Conservation (phyloP, 2,797 vertebrate genomes). For the Rhincodon typus region DNA sequence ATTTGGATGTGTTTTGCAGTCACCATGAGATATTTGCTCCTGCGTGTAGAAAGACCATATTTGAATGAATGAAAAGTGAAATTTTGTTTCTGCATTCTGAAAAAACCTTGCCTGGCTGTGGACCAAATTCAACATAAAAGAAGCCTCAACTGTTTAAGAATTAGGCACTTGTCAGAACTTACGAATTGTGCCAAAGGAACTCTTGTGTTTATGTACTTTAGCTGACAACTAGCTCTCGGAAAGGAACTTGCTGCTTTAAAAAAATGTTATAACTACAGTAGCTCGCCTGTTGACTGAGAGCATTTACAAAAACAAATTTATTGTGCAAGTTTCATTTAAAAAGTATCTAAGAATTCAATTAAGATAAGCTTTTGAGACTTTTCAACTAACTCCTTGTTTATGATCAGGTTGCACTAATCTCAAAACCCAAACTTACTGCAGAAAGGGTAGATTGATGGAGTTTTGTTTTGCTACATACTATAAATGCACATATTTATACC, state of each 20-base stretch:
- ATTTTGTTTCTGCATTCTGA: constrained; percentile 36
- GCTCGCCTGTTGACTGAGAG: background rate
- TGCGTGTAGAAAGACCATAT: background rate
- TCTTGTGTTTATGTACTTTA: constrained; percentile 28
- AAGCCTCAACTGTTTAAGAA: constrained; percentile 10
- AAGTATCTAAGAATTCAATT: background rate
- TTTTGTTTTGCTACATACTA: background rate
- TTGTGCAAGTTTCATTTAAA: background rate
- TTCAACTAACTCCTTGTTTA: background rate
- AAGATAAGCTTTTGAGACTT: background rate
- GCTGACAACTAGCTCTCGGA: background rate
- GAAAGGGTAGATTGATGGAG: too few relatives aligned
- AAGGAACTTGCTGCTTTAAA: background rate
- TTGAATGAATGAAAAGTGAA: constrained; percentile 36
- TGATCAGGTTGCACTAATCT: background rate
- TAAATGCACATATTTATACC: background rate
- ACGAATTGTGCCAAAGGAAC: constrained; percentile 31
- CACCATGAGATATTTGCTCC: background rate
- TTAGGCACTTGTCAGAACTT: constrained; percentile 31
- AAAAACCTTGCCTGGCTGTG: constrained; percentile 35
- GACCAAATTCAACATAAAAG: constrained; percentile 2
- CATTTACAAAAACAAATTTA: background rate
- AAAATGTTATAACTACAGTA: background rate
- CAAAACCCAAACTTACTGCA: too few relatives aligned
- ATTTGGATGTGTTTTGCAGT: background rate